Evolutionary conservation across 2,113 vertebrate species (phyloP).

Genomic region (Acrocephalus arundinaceus): DNA sequence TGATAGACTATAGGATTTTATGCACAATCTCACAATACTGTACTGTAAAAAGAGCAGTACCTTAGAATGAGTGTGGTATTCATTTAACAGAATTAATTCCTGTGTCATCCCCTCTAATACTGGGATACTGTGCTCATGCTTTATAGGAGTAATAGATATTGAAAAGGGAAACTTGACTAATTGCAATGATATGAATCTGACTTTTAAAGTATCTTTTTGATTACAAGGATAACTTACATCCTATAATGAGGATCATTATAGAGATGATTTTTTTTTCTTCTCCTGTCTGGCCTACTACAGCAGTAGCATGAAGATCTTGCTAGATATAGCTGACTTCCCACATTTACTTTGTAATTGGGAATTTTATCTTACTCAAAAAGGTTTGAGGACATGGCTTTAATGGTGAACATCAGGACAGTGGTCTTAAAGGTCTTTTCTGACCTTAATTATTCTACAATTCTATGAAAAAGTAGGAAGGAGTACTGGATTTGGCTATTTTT

Average conservation of each 20-base stretch:
- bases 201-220: background rate
- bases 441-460: background rate
- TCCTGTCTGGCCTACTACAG: background rate
- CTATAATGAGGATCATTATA: background rate
- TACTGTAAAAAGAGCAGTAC: background rate
- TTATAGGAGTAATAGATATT: background rate
- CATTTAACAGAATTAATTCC: background rate
- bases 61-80: background rate
- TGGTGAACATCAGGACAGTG: background rate
- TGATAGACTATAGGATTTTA: background rate
- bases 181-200: background rate
- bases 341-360: background rate
- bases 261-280: background rate
- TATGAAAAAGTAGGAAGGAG: background rate
- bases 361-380: background rate
- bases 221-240: background rate
- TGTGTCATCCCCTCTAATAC: background rate
- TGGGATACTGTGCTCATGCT: background rate
- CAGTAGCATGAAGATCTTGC: background rate
- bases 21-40: background rate
- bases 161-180: background rate
- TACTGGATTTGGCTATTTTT: background rate
- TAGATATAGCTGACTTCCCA: background rate
- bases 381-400: background rate
- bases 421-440: background rate